Evolutionary conservation across 2,888 invertebrate genomes (phyloP).

Genomic region (Cantharis rustica): DNA sequence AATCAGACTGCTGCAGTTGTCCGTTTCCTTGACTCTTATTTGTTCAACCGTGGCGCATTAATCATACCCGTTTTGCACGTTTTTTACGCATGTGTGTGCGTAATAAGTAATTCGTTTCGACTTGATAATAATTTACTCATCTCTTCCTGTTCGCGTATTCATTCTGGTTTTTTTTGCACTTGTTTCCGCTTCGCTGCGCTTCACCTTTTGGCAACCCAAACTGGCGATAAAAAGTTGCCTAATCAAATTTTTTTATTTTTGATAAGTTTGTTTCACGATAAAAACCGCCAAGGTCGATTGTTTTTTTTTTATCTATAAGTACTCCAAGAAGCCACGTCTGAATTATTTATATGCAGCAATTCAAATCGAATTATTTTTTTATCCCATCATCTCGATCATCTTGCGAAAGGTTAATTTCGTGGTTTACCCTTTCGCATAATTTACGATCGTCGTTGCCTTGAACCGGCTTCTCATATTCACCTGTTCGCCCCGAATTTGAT

Average conservation of each 20-base stretch:
- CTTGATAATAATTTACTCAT: neutral
- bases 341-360: neutral
- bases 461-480: neutral
- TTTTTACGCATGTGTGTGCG: conserved; percentile 1
- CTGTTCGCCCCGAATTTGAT: neutral
- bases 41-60: conserved; percentile 34
- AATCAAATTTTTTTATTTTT: neutral
- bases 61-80: conserved; percentile 26
- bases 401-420: neutral
- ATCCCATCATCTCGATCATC: neutral
- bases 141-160: neutral
- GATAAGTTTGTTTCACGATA: neutral
- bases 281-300: neutral
- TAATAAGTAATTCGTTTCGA: neutral
- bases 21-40: conserved; percentile 41
- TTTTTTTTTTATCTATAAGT: neutral
- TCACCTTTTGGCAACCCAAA: neutral
- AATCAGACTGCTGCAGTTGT: conserved; percentile 42
- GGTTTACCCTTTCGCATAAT: neutral
- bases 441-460: neutral
- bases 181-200: neutral
- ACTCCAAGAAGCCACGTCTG: neutral
- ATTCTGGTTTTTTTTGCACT: neutral
- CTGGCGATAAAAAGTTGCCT: neutral
- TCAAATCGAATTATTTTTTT: neutral